A percentile compares a stretch with the other conserved stretches of the same genome.
These are phyloP conservation scores for Drosophila aff. DNA, from an alignment of 1,140 invertebrate species.

Conservation along the genomic window DNA sequence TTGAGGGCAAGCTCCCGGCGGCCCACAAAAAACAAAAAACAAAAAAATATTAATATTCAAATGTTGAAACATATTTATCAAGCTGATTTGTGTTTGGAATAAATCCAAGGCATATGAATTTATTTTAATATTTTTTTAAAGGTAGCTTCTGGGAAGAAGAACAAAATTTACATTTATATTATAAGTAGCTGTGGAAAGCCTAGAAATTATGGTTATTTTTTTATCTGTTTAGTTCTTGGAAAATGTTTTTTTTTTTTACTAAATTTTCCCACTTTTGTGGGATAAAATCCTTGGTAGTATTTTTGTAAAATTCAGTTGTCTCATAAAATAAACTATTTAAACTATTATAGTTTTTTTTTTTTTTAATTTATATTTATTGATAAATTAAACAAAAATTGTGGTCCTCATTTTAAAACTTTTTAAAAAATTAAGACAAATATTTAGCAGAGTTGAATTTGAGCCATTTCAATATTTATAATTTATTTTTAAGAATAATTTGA, in stretches of 20 bases:
- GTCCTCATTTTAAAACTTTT: no score
- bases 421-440: no score
- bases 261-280: no score
- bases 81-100: slow-evolving; percentile 31
- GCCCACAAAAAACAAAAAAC: background rate
- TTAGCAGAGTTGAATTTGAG: no score
- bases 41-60: slow-evolving; percentile 28
- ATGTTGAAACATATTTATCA: slow-evolving; percentile 33
- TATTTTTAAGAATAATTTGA: no score
- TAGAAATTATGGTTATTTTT: background rate
- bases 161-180: background rate
- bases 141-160: background rate
- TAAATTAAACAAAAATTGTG: no score
- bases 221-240: background rate
- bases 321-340: no score
- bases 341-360: no score
- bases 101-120: background rate
- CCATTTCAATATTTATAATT: no score
- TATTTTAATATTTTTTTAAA: background rate
- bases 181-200: background rate
- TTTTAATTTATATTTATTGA: no score
- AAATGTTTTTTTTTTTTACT: no score
- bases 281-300: fast-evolving
- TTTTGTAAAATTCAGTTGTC: background rate
- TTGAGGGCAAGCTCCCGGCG: slow-evolving; percentile 14